Conservation (phyloP, 2,888 invertebrate genomes). For the Heliconius cydno region DNA sequence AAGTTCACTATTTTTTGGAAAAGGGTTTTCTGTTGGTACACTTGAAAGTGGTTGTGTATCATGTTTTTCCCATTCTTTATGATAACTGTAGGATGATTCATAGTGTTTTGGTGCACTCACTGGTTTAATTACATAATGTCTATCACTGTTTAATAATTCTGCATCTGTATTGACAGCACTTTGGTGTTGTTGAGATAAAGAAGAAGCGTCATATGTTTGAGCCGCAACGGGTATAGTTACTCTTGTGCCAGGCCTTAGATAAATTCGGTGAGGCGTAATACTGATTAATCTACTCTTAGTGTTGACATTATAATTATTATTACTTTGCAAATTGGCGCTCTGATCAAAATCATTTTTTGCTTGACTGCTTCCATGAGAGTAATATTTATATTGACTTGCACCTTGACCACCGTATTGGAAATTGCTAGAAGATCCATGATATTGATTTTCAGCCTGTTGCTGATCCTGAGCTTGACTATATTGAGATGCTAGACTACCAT, state of each 20-base stretch:
- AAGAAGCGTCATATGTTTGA: slow-evolving; percentile 51
- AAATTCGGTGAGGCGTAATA: slow-evolving; percentile 63
- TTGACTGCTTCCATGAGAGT: slow-evolving; percentile 59
- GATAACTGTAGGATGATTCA: slow-evolving; percentile 73
- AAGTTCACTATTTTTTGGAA: slow-evolving; percentile 63
- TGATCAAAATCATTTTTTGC: slow-evolving; percentile 52
- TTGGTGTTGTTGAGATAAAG: slow-evolving; percentile 57
- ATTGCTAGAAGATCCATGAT: slow-evolving; percentile 51
- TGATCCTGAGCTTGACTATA: slow-evolving; percentile 53
- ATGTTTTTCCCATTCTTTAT: slow-evolving; percentile 78
- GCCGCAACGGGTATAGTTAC: slow-evolving; percentile 66
- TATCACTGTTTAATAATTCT: slow-evolving; percentile 58
- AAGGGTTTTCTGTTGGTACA: slow-evolving; percentile 59
- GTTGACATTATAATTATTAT: slow-evolving; percentile 51
- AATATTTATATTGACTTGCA: slow-evolving; percentile 54
- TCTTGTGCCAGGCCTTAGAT: slow-evolving; percentile 67
- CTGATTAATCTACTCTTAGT: slow-evolving; percentile 57
- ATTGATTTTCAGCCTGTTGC: slow-evolving; percentile 55
- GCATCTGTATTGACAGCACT: slow-evolving; percentile 62
- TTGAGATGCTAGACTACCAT: slow-evolving; percentile 49
- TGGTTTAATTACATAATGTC: slow-evolving; percentile 54
- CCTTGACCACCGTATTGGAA: slow-evolving; percentile 56
- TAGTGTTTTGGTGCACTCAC: slow-evolving; percentile 62
- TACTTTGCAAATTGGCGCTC: slow-evolving; percentile 52
- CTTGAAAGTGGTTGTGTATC: slow-evolving; percentile 58